Base-by-base conservation (phyloP, 1,140 invertebrate genomes). In the Anastrepha obliqua region DNA sequence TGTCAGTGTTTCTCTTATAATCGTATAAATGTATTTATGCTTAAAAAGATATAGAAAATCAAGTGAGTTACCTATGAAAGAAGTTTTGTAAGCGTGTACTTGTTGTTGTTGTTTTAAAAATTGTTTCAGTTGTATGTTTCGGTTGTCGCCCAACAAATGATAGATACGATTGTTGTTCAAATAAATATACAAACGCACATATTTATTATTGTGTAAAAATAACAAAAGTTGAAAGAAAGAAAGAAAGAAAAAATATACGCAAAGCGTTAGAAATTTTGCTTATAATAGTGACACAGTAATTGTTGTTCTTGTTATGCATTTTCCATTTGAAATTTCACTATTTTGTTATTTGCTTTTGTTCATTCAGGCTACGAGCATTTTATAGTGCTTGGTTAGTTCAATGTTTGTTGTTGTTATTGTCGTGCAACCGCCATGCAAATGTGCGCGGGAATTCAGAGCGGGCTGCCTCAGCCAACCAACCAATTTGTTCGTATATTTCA, bases 1-100 rank as follows among this genome's bases (percentile, higher is more conserved):
- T 29, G 29, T 29, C 29, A 1, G 29, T 29, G 29, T 29, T 0
- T 29, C 29, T 29, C 51, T 55, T 55, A 55, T 8, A 55, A 55
- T 11, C 11, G 51, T 55, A 55, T 55, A 55, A 55, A 55, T 55
- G 11, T 11, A 55, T 29, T 29, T 67, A 42, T 51, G 29, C 17
- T 81, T 55, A 58, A 78, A 78, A 55, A 81, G 0, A 55, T 74
- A 47, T 17, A 74, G 67, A 74, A 81, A 81, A 11, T 81, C 44
- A 81, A 81, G 74, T 81, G n/a, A 81, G 29, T 81, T 81, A 81
- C 74, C 74, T 81, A 29, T 81, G 74, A 55, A 55, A 81, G 74
- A 55, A 81, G 74, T 55, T 81, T 81, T 81, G 44, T 55, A 20
- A 55, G 42, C 67, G 42, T 74, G 8, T 55, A 58, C 74, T 20